Conservation (phyloP, 2,797 vertebrate genomes). For the Anabacerthia variegaticeps region DNA sequence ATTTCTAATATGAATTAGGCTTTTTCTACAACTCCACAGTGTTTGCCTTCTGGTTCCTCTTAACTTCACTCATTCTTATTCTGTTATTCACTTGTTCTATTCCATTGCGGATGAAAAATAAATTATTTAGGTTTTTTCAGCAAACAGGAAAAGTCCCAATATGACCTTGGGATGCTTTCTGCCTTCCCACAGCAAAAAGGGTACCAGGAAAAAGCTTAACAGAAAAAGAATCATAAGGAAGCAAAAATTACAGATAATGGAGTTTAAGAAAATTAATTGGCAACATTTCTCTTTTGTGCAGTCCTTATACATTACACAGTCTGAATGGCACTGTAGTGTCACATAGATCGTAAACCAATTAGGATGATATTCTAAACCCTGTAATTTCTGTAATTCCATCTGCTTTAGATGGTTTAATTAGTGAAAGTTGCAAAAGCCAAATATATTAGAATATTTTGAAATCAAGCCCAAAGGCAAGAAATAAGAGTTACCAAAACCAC, state of each 20-base stretch:
- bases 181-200: not conserved
- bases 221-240: constrained; percentile 7
- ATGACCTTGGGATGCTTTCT: not conserved
- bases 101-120: not conserved
- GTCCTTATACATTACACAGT: constrained; percentile 69
- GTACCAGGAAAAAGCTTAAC: not conserved
- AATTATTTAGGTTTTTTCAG: not conserved
- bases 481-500: constrained; percentile 72
- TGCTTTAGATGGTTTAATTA: constrained; percentile 83
- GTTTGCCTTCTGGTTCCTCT: not conserved
- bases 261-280: constrained; percentile 77
- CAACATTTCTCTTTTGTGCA: constrained; percentile 63
- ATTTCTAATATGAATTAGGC: not conserved
- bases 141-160: not conserved
- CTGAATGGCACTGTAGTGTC: constrained; percentile 77
- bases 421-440: constrained; percentile 82
- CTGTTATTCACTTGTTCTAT: not conserved
- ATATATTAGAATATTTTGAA: constrained; percentile 82
- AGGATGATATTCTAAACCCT: constrained; percentile 80
- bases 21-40: not conserved
- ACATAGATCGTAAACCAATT: constrained; percentile 83
- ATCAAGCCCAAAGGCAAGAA: constrained; percentile 75
- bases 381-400: constrained; percentile 83
- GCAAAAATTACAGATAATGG: constrained; percentile 49
- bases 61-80: not conserved